Conservation (phyloP, 2,888 invertebrate species). For the Hesperia comma region DNA sequence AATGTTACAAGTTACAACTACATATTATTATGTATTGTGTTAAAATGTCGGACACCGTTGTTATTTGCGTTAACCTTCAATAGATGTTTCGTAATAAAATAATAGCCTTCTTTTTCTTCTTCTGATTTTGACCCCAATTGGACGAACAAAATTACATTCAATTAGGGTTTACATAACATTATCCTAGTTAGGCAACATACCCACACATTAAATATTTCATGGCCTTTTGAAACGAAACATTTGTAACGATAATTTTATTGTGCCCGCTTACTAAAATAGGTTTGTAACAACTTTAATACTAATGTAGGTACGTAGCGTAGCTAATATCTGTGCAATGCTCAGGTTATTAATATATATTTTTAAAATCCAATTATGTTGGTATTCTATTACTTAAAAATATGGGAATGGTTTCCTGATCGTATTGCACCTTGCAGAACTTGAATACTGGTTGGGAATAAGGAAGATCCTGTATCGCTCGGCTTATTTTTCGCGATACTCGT, state of each 20-base stretch:
- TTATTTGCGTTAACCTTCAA: background rate
- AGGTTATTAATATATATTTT: background rate
- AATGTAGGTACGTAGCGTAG: background rate
- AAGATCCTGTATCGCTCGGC: too few relatives aligned
- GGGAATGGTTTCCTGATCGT: too few relatives aligned
- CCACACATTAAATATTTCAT: constrained; percentile 13
- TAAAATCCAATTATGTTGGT: background rate
- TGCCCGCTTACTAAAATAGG: background rate
- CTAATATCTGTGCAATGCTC: background rate
- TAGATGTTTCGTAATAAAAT: background rate
- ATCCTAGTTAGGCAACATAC: constrained; percentile 1
- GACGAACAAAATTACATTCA: constrained; percentile 6
- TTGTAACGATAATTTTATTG: constrained; percentile 7
- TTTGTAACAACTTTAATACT: background rate
- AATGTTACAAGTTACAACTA: too few relatives aligned
- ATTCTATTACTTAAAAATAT: too few relatives aligned
- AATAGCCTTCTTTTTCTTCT: constrained; percentile 2
- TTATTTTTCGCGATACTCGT: too few relatives aligned
- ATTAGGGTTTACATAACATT: background rate
- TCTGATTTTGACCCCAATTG: background rate
- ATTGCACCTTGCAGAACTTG: too few relatives aligned
- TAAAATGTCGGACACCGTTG: too few relatives aligned
- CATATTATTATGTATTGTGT: too few relatives aligned
- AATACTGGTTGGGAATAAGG: too few relatives aligned
- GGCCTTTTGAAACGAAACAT: constrained; percentile 17